A percentile compares a stretch with the other conserved stretches of the same genome.
phyloP scores from a whole-genome alignment of 2,113 vertebrate species.

The Axis porcinus region DNA sequence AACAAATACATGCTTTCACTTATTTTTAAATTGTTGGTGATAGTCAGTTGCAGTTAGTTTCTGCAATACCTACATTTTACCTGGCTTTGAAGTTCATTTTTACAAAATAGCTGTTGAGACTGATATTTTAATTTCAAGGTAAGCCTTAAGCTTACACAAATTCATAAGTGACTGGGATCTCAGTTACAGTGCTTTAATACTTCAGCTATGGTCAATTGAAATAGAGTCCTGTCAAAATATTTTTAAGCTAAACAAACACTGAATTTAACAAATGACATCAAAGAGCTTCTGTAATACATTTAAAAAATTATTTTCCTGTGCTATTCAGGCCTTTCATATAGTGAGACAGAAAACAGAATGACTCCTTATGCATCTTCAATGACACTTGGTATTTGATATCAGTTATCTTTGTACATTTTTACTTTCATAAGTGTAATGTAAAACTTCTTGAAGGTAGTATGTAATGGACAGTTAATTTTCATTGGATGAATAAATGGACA shows the following conservation, averaged over 20 bases:
- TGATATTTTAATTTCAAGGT: slow-evolving; percentile 5
- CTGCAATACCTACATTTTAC: not conserved
- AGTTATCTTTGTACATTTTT: not conserved
- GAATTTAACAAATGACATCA: not conserved
- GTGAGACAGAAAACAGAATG: not conserved
- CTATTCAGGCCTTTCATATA: not conserved
- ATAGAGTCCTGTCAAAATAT: not conserved
- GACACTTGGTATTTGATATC: not conserved
- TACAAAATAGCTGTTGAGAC: not conserved
- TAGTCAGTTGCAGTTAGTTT: not conserved
- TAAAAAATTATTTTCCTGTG: not conserved
- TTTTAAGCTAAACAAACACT: slow-evolving; percentile 12
- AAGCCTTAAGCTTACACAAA: not conserved
- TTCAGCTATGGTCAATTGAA: not conserved
- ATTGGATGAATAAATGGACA: not conserved
- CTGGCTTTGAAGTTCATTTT: not conserved
- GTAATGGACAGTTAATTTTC: not conserved
- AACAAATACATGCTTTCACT: slow-evolving; percentile 10
- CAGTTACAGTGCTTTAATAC: not conserved
- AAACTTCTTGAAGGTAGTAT: not conserved
- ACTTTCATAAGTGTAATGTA: not conserved
- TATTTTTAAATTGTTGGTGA: not conserved
- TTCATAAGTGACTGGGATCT: not conserved
- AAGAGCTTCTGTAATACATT: not conserved
- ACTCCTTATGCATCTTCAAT: not conserved